Evolutionary conservation across 2,888 invertebrate species (phyloP).

Genomic region (Dioctria linearis): DNA sequence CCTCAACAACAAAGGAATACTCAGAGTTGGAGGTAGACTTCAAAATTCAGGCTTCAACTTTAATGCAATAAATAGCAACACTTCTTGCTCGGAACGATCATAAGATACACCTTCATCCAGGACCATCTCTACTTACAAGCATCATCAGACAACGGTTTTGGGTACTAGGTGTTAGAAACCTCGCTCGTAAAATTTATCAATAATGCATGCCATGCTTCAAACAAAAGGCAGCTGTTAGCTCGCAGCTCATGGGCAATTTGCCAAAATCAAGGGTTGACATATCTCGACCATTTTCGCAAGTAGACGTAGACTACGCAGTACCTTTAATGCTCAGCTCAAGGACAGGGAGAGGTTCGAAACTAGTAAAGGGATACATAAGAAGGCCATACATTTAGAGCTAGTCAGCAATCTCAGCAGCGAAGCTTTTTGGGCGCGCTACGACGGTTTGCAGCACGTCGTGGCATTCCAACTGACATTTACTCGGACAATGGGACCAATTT

Average conservation of each 20-base stretch:
- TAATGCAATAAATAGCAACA: not conserved
- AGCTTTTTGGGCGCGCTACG: no score
- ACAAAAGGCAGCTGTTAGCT: not conserved
- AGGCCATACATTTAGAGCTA: no score
- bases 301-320: conserved; percentile 54
- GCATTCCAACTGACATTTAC: no score
- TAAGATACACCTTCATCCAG: not conserved
- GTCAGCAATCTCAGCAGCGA: no score
- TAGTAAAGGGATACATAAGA: conserved; percentile 5
- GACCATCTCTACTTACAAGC: not conserved
- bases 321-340: conserved; percentile 24
- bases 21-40: conserved; percentile 27
- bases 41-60: not conserved
- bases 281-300: conserved; percentile 49
- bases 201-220: conserved; percentile 24
- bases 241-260: conserved; percentile 1
- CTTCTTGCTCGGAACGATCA: conserved; percentile 39
- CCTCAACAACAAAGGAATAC: not conserved
- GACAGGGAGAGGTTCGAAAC: not conserved
- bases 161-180: conserved; percentile 41
- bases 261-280: not conserved
- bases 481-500: no score
- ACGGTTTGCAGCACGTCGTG: no score
- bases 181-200: conserved; percentile 29
- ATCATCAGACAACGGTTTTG: conserved; percentile 43